Evolutionary conservation across 2,797 vertebrate genomes (phyloP), one percentile per base, ranked within the genome.

Genomic region (Enteromius argenteus): DNA sequence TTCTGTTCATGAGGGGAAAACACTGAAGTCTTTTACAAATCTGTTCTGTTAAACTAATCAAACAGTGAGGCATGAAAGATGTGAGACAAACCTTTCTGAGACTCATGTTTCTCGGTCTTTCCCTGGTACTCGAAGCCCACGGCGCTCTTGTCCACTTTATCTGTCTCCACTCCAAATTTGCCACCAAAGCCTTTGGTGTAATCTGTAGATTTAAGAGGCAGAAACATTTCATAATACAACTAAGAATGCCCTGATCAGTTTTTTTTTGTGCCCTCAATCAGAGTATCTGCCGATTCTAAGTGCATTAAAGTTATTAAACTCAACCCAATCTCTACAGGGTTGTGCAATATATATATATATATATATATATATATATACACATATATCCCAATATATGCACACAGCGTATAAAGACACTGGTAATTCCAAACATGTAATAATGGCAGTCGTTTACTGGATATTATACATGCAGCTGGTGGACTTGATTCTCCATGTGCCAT

Each of bases 101-200:
- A 96, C 92, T 94, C 93, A 89, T 95, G 96, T 91, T 96, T 95
- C 92, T 96, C 96, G 94, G 96, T 95, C 91, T 90, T 96, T 94
- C 97, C 97, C 96, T 97, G 97, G 96, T 98, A 95, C 92, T 97
- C 97, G 96, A 96, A 97, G 88, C 97, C 96, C 95, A 98, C 93
- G 76, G 97, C 97, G 92, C 95, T 96, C 92, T 95, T 94, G 95
- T 97, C 97, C 94, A 96, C 96, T 93, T 93, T 97, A 93, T 97
- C 96, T 90, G 90, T 92, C 93, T 97, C 95, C 91, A 97, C 95
- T 95, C 97, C 96, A 92, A 96, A 97, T 92, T 92, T 96, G 94
- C 97, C 97, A 95, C 97, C 96, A 93, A 97, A 98, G 94, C 97
- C 97, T 90, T 95, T 95, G 91, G 97, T 96, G 96, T 97, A 97